Conservation (phyloP, 2,797 vertebrate species). For the Thalassophryne amazonica region DNA sequence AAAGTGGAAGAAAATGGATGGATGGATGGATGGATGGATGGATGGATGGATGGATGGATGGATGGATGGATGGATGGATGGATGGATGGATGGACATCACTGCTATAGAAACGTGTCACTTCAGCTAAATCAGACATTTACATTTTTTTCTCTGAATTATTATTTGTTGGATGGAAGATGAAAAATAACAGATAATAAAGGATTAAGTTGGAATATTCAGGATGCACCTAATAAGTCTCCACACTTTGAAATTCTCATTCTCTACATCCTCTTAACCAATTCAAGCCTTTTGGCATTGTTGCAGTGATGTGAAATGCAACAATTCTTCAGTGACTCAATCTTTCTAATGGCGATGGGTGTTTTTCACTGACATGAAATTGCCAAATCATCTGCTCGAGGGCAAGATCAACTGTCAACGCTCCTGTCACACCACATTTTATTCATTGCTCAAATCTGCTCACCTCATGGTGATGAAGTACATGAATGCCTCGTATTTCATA, state of each 20-base stretch:
- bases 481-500: constrained; percentile 50
- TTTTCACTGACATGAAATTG: constrained; percentile 63
- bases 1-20: too few species aligned
- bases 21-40: too few species aligned
- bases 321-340: constrained; percentile 55
- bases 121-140: too few species aligned
- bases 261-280: constrained; percentile 27
- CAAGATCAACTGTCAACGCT: constrained; percentile 64
- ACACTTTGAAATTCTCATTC: constrained; percentile 9
- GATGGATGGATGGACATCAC: too few species aligned
- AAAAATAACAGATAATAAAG: too few species aligned
- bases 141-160: too few species aligned
- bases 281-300: constrained; percentile 50
- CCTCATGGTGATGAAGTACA: constrained; percentile 51
- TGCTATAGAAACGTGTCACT: too few species aligned
- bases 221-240: too few species aligned
- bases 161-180: too few species aligned
- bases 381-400: constrained; percentile 64
- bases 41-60: too few species aligned
- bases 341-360: constrained; percentile 67
- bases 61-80: too few species aligned
- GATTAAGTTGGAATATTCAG: too few species aligned
- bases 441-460: constrained; percentile 51
- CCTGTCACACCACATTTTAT: constrained; percentile 62
- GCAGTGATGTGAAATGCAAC: constrained; percentile 60